Evolutionary conservation across 2,797 vertebrate species (phyloP).

Genomic region (Pseudochirops cupreus): DNA sequence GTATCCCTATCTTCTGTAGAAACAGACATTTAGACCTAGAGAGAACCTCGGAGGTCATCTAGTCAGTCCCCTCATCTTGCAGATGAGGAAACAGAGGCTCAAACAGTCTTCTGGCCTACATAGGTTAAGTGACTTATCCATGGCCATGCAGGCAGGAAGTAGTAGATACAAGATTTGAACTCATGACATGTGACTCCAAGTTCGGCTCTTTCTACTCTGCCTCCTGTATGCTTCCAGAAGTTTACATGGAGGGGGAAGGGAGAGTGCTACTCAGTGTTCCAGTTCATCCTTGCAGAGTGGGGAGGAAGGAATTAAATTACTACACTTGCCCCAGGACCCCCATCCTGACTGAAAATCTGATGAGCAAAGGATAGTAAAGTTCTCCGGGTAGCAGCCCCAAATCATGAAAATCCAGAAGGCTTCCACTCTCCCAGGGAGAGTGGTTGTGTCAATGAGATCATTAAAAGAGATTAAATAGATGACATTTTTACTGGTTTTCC

Average conservation of each 20-base stretch:
- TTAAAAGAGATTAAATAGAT: slow-evolving; percentile 62
- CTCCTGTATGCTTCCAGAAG: not conserved
- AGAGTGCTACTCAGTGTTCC: not conserved
- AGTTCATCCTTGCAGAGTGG: accelerated
- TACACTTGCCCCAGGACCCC: not conserved
- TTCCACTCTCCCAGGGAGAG: slow-evolving; percentile 56
- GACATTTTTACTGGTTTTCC: slow-evolving; percentile 52
- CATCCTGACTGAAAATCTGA: slow-evolving; percentile 15
- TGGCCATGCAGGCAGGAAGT: not conserved
- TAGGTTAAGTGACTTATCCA: not conserved
- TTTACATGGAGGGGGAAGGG: not conserved
- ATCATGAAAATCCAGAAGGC: slow-evolving; percentile 69
- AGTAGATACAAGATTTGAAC: not conserved
- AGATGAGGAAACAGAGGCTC: not conserved
- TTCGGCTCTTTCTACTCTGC: not conserved
- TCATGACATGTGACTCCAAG: not conserved
- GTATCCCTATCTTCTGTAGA: not conserved
- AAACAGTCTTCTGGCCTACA: not conserved
- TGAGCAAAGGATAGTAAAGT: slow-evolving; percentile 53
- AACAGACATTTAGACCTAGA: not conserved
- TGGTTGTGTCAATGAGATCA: slow-evolving; percentile 61
- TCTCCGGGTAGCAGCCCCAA: slow-evolving; percentile 51
- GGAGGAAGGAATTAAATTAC: not conserved
- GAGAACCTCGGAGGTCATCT: not conserved
- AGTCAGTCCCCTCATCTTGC: not conserved